Percentiles rank a stretch among this genome's conserved stretches.
Evolutionary conservation across 2,888 invertebrate species (phyloP).

Genomic region (Hipparchia semele): DNA sequence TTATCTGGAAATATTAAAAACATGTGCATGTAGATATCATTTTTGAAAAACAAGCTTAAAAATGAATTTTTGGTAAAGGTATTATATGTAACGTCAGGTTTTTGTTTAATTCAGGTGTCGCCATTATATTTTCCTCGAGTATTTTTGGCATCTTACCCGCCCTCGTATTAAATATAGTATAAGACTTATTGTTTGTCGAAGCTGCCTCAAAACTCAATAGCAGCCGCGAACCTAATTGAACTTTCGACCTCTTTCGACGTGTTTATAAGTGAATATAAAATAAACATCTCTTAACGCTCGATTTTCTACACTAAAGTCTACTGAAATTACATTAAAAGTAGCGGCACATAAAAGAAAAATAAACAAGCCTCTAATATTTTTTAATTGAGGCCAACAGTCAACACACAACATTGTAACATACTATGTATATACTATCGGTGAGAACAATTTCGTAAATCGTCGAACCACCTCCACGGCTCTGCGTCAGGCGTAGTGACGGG

Average conservation of each 20-base stretch:
- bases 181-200: no score
- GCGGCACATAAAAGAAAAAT: neutral
- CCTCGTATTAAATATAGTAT: no score
- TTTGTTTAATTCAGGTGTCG: neutral
- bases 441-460: slow-evolving; percentile 84
- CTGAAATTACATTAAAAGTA: neutral
- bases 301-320: neutral
- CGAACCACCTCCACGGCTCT: slow-evolving; percentile 96
- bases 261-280: neutral
- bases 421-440: slow-evolving; percentile 21
- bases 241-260: neutral
- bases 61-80: no score
- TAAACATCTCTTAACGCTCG: neutral
- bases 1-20: no score
- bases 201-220: neutral
- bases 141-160: neutral
- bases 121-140: neutral
- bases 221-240: neutral
- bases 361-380: slow-evolving; percentile 14
- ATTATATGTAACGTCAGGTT: neutral
- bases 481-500: slow-evolving; percentile 94
- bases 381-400: slow-evolving; percentile 33
- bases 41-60: no score
- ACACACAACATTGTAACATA: slow-evolving; percentile 33
- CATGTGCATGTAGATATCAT: no score